Base-by-base conservation (phyloP, 2,888 invertebrate species). In the Taphrorychus bicolor region DNA sequence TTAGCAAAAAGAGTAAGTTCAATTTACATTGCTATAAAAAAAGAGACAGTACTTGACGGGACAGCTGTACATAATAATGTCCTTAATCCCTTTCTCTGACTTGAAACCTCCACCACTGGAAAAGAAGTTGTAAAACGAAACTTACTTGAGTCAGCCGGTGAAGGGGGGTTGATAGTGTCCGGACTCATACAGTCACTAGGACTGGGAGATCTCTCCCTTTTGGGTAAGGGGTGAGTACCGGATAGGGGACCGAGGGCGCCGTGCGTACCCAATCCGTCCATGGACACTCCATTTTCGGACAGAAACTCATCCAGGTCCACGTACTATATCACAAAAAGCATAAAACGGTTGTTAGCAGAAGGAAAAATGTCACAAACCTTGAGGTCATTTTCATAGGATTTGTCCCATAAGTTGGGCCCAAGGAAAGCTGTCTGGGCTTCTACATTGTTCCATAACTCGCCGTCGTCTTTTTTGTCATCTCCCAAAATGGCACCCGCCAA, bases 301-400 rank as follows among this genome's bases (percentile, higher is more conserved):
- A 97, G 89, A 85, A 97, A 97, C 86, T 97, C 97, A 85, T 97
- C 97, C 85, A 97, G 87, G 86, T 97, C 97, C 86, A 97, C 96
- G 84, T 96, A 97, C 93, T 95, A 87, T 76, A 87, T 86, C 74
- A 87, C 86, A 87, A 86, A 75, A 71, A 48, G 40, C 5, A 11
- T 54, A 7, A 23, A 9, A 1, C 0, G 21, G 14, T 23, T 7
- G 11, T 14, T n/a, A 2, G 11, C 5, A 23, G 51, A 19, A 51
- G 5, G 11, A 51, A 21, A n/a, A 16, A 18, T 2, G 5, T 51
- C 2, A 0, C 23, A 87, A 90, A 94, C 94, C 91, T 96, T 96
- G 87, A 97, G 93, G 88, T 96, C 95, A 83, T 94, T 92, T 85
- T 95, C 94, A 83, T 94, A 95, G 77, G 95, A 93, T 85, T 95